Conservation (phyloP, 2,888 invertebrate genomes). For the Ryuthela nishihirai region DNA sequence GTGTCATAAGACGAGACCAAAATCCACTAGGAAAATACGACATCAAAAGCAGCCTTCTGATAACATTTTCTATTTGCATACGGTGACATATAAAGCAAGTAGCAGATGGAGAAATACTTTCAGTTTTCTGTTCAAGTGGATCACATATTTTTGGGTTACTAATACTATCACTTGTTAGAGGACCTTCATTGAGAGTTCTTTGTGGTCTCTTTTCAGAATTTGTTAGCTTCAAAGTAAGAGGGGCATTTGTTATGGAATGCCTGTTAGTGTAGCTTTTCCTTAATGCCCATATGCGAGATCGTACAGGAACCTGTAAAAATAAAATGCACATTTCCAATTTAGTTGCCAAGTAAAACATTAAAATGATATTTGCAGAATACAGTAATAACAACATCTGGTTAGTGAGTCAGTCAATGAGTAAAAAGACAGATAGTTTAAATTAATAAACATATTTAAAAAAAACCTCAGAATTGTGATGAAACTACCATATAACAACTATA, state of each 20-base stretch:
- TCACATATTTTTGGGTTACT: conserved; percentile 25
- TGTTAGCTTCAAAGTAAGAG: conserved; percentile 26
- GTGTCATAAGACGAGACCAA: conserved; percentile 89
- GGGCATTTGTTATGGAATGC: conserved; percentile 19
- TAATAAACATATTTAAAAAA: too few relatives aligned
- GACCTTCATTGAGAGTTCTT: conserved; percentile 14
- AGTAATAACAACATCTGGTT: too few relatives aligned
- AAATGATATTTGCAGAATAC: too few relatives aligned
- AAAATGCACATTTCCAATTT: too few relatives aligned
- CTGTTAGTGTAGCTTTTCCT: conserved; percentile 46
- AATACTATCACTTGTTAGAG: conserved; percentile 26
- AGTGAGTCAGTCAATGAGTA: too few relatives aligned
- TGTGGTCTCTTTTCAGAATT: conserved; percentile 31
- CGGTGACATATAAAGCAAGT: conserved; percentile 29
- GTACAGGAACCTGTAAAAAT: conserved; percentile 57
- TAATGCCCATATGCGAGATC: conserved; percentile 65
- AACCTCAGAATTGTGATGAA: too few relatives aligned
- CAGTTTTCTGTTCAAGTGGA: conserved; percentile 17
- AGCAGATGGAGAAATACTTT: conserved; percentile 1
- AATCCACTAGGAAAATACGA: conserved; percentile 98
- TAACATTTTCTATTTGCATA: conserved; percentile 34
- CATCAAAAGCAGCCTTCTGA: conserved; percentile 74
- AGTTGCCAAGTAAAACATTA: too few relatives aligned
- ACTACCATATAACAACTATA: too few relatives aligned
- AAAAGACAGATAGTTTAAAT: too few relatives aligned